A percentile compares a stretch with the other conserved stretches of the same genome.
Conservation (phyloP, 2,113 vertebrate species). For the Ctenomys sociabilis region DNA sequence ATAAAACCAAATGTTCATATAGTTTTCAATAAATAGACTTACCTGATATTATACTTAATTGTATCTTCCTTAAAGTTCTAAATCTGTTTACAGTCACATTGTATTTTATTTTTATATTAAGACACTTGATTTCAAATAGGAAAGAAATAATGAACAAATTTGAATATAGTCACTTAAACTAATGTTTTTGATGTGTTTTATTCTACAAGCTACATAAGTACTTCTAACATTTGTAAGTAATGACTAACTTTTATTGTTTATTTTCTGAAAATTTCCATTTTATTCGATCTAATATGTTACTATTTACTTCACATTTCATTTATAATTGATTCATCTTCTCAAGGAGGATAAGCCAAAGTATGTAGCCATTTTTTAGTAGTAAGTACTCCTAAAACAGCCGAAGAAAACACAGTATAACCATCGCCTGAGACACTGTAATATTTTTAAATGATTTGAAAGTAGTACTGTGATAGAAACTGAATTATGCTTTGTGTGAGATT, state of each 20-base stretch:
- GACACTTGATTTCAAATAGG: background rate
- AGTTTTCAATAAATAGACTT: background rate
- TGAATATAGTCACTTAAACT: background rate
- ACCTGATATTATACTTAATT: background rate
- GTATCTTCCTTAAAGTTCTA: background rate
- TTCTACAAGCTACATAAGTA: background rate
- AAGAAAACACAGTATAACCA: background rate
- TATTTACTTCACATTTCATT: background rate
- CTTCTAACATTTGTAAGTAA: background rate
- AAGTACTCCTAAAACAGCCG: background rate
- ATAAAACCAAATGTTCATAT: background rate
- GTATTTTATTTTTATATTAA: background rate
- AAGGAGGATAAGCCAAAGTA: background rate
- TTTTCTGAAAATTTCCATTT: background rate
- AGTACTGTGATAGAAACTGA: background rate
- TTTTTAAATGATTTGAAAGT: constrained; percentile 4
- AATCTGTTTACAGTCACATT: background rate
- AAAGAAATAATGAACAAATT: background rate
- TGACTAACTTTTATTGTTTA: background rate
- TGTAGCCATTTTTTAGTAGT: background rate
- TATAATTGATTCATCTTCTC: background rate
- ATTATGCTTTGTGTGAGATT: background rate
- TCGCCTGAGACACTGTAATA: background rate
- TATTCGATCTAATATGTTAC: background rate
- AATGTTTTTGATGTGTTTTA: background rate